Evolutionary conservation across 2,113 vertebrate genomes (phyloP).

Genomic region (Forbesichthys papilliferus): DNA sequence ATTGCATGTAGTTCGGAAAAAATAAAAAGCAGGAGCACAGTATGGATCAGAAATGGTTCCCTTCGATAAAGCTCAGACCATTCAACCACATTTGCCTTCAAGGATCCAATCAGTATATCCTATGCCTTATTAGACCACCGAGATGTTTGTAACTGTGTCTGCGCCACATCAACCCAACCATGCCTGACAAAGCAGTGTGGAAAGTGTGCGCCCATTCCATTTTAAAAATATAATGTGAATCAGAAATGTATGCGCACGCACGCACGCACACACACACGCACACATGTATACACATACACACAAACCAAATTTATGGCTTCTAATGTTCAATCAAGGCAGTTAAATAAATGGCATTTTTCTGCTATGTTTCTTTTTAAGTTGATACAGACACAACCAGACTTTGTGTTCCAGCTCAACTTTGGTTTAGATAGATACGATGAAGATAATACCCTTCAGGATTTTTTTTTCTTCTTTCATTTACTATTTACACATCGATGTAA

Average conservation of each 20-base stretch:
- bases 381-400: constrained; percentile 81
- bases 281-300: constrained; percentile 32
- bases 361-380: constrained; percentile 76
- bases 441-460: constrained; percentile 70
- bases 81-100: constrained; percentile 54
- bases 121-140: constrained; percentile 39
- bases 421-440: constrained; percentile 81
- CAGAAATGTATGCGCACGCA: constrained; percentile 53
- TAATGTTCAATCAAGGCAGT: constrained; percentile 84
- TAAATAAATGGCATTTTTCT: constrained; percentile 81
- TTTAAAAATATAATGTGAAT: constrained; percentile 48
- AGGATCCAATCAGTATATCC: constrained; percentile 61
- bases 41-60: constrained; percentile 69
- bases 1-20: constrained; percentile 76
- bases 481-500: constrained; percentile 81
- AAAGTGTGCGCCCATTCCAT: constrained; percentile 55
- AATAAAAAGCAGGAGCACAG: constrained; percentile 76
- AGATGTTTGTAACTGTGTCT: constrained; percentile 56
- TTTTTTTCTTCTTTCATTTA: constrained; percentile 64
- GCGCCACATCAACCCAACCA: constrained; percentile 54
- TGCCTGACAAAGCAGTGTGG: constrained; percentile 47
- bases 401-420: constrained; percentile 84
- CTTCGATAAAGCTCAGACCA: constrained; percentile 67
- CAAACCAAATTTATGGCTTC: constrained; percentile 83
- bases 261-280: constrained; percentile 19